Conservation (phyloP, 2,113 vertebrate species). For the Crypturellus undulatus region DNA sequence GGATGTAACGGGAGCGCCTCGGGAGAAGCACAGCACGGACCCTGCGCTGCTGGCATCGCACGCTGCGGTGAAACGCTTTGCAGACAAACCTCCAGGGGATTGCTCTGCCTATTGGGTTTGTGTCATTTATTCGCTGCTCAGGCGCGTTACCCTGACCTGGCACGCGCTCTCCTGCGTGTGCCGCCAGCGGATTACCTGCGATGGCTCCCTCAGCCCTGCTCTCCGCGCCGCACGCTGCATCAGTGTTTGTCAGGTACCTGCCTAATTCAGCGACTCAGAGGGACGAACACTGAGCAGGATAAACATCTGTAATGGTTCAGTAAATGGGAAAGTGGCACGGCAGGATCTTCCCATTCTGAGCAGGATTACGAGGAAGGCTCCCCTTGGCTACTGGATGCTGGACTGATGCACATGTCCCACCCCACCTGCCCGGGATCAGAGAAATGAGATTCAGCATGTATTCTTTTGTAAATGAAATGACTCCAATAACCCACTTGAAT, state of each 20-base stretch:
- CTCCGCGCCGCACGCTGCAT: neutral
- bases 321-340: accelerated
- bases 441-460: neutral
- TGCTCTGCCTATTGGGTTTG: constrained; percentile 7
- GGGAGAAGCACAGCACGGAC: neutral
- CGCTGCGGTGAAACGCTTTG: neutral
- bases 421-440: neutral
- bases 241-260: accelerated
- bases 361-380: neutral
- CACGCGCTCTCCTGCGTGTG: neutral
- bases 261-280: neutral
- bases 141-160: neutral
- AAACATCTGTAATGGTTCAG: neutral
- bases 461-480: neutral
- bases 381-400: neutral
- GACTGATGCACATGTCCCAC: neutral
- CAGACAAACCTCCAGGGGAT: constrained; percentile 31
- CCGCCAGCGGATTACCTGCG: neutral
- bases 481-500: neutral
- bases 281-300: neutral
- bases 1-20: neutral
- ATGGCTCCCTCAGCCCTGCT: neutral
- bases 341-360: neutral
- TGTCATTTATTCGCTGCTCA: constrained; percentile 29
- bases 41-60: neutral